These are phyloP conservation scores for Microtus pennsylvanicus DNA, from an alignment of 2,113 vertebrate species.

Conservation along the genomic window DNA sequence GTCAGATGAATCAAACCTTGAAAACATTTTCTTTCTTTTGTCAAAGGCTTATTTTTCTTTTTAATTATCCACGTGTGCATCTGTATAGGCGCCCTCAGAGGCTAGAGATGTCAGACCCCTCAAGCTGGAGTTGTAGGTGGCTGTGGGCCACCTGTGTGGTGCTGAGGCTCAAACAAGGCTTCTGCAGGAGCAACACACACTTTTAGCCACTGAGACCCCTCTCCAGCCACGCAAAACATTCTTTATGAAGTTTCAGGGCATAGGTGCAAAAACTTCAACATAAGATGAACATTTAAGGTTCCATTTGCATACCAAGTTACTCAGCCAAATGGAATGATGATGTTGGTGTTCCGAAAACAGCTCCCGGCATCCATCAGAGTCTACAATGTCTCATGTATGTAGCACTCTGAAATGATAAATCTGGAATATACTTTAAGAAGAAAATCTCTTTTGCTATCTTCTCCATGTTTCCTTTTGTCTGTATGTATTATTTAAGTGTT, in stretches of 20 bases:
- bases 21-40: slow-evolving; percentile 6
- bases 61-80: neutral
- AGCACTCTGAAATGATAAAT: neutral
- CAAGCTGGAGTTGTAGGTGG: neutral
- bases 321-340: neutral
- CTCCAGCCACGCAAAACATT: neutral
- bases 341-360: neutral
- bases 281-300: neutral
- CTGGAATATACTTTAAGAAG: neutral
- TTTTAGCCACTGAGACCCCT: neutral
- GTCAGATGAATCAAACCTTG: slow-evolving; percentile 11
- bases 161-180: neutral
- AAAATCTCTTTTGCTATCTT: neutral
- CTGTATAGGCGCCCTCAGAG: neutral
- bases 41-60: neutral
- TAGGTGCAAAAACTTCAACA: neutral
- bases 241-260: neutral
- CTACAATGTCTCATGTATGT: too few relatives aligned
- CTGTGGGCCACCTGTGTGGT: neutral
- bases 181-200: neutral
- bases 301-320: slow-evolving; percentile 10
- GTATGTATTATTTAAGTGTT: neutral
- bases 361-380: neutral
- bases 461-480: neutral
- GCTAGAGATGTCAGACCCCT: neutral